A percentile compares a stretch with the other conserved stretches of the same genome.
Conservation (phyloP, 2,797 vertebrate genomes). For the Sebastes cheni region DNA sequence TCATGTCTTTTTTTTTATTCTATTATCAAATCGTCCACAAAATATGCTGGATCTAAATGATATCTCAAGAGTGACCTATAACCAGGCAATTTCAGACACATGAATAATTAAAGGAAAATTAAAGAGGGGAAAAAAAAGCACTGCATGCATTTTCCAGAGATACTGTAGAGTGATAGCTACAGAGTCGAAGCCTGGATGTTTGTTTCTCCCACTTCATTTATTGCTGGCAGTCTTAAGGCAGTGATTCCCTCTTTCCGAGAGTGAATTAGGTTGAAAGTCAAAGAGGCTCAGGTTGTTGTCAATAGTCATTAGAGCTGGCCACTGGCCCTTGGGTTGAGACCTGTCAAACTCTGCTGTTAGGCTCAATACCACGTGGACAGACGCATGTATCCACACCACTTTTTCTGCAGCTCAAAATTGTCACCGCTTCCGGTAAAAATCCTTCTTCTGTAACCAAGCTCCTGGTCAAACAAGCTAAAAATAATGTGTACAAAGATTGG, state of each 20-base stretch:
- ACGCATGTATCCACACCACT: conserved; percentile 53
- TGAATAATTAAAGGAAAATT: conserved; percentile 33
- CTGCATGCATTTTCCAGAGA: conserved; percentile 19
- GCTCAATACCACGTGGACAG: conserved; percentile 39
- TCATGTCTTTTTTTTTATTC: conserved; percentile 25
- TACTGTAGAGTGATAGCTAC: conserved; percentile 16
- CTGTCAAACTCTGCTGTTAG: conserved; percentile 61
- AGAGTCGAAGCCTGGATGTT: conserved; percentile 39
- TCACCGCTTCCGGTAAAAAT: conserved; percentile 9
- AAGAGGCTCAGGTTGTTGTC: conserved; percentile 80
- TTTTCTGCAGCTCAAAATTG: conserved; percentile 43
- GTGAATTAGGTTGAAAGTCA: conserved; percentile 80
- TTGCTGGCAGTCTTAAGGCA: conserved; percentile 68
- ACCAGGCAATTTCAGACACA: conserved; percentile 10
- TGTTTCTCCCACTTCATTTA: conserved; percentile 63
- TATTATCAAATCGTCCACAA: conserved; percentile 22
- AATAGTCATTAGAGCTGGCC: conserved; percentile 77
- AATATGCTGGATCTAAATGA: conserved; percentile 10
- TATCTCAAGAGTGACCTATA: conserved; percentile 1
- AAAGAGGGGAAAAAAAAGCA: background rate
- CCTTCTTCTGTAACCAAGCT: background rate
- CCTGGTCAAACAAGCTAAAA: conserved; percentile 1
- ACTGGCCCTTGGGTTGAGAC: conserved; percentile 69
- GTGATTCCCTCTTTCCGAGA: conserved; percentile 67
- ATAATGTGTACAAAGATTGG: background rate